A percentile compares a stretch with the other conserved stretches of the same genome.
These are phyloP conservation scores for Cyphomyrus discorhynchus DNA, from an alignment of 2,113 vertebrate species.

Conservation along the genomic window DNA sequence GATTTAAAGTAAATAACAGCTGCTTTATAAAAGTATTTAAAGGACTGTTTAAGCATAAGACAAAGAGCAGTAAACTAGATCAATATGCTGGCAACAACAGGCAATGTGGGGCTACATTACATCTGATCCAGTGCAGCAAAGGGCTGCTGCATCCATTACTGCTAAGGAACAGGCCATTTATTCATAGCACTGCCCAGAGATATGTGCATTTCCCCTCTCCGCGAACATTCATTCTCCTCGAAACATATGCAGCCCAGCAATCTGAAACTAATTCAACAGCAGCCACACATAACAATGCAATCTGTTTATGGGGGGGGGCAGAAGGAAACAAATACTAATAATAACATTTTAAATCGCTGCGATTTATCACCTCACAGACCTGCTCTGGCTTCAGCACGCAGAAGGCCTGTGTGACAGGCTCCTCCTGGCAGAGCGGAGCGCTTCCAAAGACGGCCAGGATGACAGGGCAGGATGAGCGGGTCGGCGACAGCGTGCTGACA, in stretches of 20 bases:
- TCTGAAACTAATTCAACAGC: slow-evolving; percentile 17
- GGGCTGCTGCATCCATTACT: slow-evolving; percentile 10
- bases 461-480: background rate
- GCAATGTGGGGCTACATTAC: background rate
- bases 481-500: background rate
- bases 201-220: slow-evolving; percentile 18
- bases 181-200: slow-evolving; percentile 18
- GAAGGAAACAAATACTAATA: slow-evolving; percentile 6
- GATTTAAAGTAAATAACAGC: background rate
- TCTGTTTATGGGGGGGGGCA: background rate
- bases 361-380: slow-evolving; percentile 3
- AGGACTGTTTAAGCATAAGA: slow-evolving; percentile 2
- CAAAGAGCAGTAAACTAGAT: slow-evolving; percentile 3
- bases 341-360: slow-evolving; percentile 14
- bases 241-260: slow-evolving; percentile 12
- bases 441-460: background rate
- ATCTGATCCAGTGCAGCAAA: background rate
- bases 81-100: background rate
- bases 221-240: slow-evolving; percentile 19
- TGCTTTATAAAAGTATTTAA: slow-evolving; percentile 7
- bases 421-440: background rate
- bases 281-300: slow-evolving; percentile 19
- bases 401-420: background rate
- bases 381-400: background rate
- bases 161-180: slow-evolving; percentile 13